Percentiles rank a stretch among this genome's conserved stretches.
These are phyloP conservation scores for Meloidogyne chitwoodi DNA, from an alignment of 1,140 invertebrate species.

Conservation along the genomic window DNA sequence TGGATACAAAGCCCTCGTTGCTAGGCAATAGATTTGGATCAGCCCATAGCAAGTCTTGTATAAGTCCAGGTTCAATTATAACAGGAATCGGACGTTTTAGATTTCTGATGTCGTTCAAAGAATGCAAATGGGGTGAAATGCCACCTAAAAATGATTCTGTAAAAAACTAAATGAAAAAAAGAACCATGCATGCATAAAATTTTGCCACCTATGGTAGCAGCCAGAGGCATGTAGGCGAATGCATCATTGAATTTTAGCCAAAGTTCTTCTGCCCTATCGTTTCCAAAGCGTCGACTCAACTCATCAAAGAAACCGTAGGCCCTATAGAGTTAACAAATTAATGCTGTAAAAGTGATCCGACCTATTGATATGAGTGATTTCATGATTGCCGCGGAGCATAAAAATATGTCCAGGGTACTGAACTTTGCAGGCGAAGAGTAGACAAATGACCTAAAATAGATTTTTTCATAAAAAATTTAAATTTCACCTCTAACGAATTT, in stretches of 20 bases:
- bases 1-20: not conserved
- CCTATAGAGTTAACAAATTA: not conserved
- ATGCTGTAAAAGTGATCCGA: too few species aligned
- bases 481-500: slow-evolving; percentile 11
- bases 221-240: not conserved
- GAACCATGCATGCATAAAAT: not conserved
- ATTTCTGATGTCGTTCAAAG: slow-evolving; percentile 51
- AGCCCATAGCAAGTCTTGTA: slow-evolving; percentile 85
- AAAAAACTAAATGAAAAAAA: not conserved
- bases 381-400: slow-evolving; percentile 7
- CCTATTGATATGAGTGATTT: not conserved
- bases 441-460: not conserved
- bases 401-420: not conserved
- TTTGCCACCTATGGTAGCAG: not conserved
- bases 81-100: slow-evolving; percentile 31
- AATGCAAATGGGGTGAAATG: not conserved
- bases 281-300: not conserved
- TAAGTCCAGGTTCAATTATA: slow-evolving; percentile 34
- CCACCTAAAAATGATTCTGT: not conserved
- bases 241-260: not conserved
- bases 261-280: not conserved
- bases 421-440: not conserved
- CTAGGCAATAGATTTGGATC: slow-evolving; percentile 69
- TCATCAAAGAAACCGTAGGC: slow-evolving; percentile 3
- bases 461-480: not conserved